Percentiles rank a stretch among this genome's conserved stretches.
Evolutionary conservation across 2,797 vertebrate species (phyloP).

Genomic region (Sylvilagus floridanus): DNA sequence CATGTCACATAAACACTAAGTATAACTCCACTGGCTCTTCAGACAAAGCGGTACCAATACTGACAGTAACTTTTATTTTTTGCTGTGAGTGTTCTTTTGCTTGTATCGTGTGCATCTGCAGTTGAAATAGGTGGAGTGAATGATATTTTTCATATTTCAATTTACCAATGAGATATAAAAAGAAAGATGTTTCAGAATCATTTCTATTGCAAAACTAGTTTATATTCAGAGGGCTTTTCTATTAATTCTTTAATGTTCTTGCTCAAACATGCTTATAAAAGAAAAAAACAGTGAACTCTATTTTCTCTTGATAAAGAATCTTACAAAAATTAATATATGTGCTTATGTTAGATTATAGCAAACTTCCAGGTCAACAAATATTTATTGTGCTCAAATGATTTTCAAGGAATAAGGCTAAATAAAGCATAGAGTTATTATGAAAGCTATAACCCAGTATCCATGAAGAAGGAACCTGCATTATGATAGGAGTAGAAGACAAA

Average conservation of each 20-base stretch:
- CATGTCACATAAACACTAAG: not conserved
- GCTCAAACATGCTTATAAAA: not conserved
- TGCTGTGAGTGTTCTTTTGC: not conserved
- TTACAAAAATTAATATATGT: not conserved
- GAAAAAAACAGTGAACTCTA: not conserved
- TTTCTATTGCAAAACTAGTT: not conserved
- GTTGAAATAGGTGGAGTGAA: not conserved
- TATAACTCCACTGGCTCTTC: not conserved
- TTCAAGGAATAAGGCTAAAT: not conserved
- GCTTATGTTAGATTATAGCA: not conserved
- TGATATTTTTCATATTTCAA: not conserved
- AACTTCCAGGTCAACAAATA: not conserved
- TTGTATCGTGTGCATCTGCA: not conserved
- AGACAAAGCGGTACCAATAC: not conserved
- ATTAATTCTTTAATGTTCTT: not conserved
- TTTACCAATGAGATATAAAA: not conserved
- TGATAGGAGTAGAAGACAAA: not conserved
- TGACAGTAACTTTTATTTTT: not conserved
- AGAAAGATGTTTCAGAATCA: not conserved
- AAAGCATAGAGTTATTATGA: not conserved
- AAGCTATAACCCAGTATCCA: not conserved
- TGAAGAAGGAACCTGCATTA: not conserved
- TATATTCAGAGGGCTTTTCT: not conserved
- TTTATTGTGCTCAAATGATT: not conserved
- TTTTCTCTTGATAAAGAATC: not conserved